phyloP scores from a whole-genome alignment of 2,888 invertebrate species.

The Scaptomyza polygonia region DNA sequence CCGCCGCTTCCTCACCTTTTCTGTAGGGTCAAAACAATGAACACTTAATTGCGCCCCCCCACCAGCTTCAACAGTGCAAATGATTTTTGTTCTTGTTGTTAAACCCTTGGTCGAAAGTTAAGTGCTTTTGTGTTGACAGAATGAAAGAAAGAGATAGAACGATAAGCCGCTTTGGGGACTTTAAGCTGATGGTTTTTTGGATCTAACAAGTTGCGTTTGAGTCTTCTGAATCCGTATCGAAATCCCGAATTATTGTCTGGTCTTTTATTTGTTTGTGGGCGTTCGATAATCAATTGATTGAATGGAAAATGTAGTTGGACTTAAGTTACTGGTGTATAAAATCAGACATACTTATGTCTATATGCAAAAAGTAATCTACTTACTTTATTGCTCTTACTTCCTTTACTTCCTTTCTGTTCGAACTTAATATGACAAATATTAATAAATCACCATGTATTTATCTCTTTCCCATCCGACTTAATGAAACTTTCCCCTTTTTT shows the following conservation, averaged over 20 bases:
- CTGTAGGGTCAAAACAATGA: slow-evolving; percentile 37
- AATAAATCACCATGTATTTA: slow-evolving; percentile 10
- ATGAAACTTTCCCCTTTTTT: not conserved
- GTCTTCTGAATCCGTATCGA: not conserved
- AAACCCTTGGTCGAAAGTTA: slow-evolving; percentile 52
- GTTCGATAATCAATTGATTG: slow-evolving; percentile 45
- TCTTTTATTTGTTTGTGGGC: no score
- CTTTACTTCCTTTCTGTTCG: not conserved
- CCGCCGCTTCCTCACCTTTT: not conserved
- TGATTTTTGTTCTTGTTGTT: slow-evolving; percentile 23
- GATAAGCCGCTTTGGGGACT: slow-evolving; percentile 54
- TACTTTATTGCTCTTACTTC: not conserved
- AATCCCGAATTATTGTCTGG: slow-evolving; percentile 6
- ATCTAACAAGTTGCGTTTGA: slow-evolving; percentile 1
- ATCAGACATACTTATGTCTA: not conserved
- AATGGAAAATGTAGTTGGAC: slow-evolving; percentile 17
- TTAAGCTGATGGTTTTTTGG: slow-evolving; percentile 40
- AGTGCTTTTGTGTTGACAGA: slow-evolving; percentile 55
- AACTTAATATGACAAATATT: slow-evolving; percentile 10
- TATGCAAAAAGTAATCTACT: not conserved
- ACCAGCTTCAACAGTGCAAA: slow-evolving; percentile 33
- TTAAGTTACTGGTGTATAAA: not conserved
- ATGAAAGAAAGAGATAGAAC: slow-evolving; percentile 30
- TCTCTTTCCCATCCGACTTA: not conserved
- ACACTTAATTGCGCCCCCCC: slow-evolving; percentile 60